Conservation (phyloP, 2,113 vertebrate species). For the Desmodus rotundus region DNA sequence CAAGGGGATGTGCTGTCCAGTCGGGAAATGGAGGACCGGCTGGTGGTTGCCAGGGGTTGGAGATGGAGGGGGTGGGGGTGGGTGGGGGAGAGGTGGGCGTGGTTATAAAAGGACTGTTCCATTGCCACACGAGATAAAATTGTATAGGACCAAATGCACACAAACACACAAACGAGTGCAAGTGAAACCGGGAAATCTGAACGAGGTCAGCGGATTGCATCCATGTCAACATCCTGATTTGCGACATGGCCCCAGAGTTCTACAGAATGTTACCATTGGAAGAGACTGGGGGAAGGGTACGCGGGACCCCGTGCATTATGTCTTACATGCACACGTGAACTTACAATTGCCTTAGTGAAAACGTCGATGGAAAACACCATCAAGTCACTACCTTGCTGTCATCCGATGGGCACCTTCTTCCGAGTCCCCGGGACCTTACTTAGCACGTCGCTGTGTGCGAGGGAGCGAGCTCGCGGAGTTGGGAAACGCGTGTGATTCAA, state of each 20-base stretch:
- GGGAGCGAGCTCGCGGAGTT: neutral
- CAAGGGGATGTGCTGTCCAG: neutral
- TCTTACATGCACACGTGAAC: neutral
- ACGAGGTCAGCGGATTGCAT: neutral
- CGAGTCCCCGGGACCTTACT: neutral
- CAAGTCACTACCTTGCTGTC: neutral
- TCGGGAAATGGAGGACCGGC: neutral
- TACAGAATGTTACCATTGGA: neutral
- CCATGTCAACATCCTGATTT: too few relatives aligned
- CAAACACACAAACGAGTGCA: accelerated
- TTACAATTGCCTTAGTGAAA: neutral
- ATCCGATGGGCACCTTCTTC: neutral
- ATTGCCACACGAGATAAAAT: neutral
- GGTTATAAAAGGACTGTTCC: neutral
- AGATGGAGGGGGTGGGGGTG: neutral
- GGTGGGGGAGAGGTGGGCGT: neutral
- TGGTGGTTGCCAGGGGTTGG: neutral
- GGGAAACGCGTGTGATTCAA: constrained; percentile 25
- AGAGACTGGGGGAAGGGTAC: neutral
- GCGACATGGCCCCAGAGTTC: neutral
- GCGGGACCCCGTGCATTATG: neutral
- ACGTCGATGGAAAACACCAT: neutral
- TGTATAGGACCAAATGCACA: neutral
- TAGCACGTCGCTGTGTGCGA: neutral
- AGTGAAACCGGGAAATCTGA: neutral